Base-by-base conservation (phyloP, 2,888 invertebrate species). In the Eupithecia tripunctaria region DNA sequence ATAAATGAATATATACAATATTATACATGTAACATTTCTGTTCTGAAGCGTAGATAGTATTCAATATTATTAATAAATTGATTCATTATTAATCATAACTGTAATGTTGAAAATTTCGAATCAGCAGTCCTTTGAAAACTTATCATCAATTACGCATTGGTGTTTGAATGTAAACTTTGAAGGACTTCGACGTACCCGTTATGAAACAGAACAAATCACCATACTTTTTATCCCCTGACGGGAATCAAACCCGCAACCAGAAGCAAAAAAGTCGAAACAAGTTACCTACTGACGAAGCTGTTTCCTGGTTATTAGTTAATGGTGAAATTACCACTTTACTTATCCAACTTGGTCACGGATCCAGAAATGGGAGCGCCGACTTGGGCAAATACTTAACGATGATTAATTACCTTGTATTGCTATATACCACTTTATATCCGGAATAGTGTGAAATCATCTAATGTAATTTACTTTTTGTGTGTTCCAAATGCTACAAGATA, bases 381-480 rank as follows among this genome's bases (percentile, higher is more conserved):
- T 25, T 56, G n/a, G 25, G 25, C 32, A 32, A 47, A 32, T 68
- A 38, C 68, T 29, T 75, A 73, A 75, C 67, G 25, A 71, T 75
- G 73, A 75, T 75, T 68, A 75, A 75, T 73, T 59, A n/a, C 68
- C 21, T 64, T 7, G 29, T 59, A 43, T 66, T 70, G 67, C 68
- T 70, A 62, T 4, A 38, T 18, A 47, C 66, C 64, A n/a, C 29
- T 66, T 75, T 59, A 70, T 72, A 68, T 75, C 70, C 76, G 72
- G 63, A 70, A 68, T 74, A 70, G 64, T 68, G 67, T 70, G 76
- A 76, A 73, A 76, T 71, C 69, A 71, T 70, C 67, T 62, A 67
- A 70, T 76, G 71, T 70, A 68, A 70, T 73, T 70, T 64, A 43
- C 29, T 64, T 67, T 68, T 67, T 65, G 63, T 60, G 18, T 70